Percentiles rank a stretch among this genome's conserved stretches.
These are phyloP conservation scores for Aeoliscus strigatus DNA, from an alignment of 2,797 vertebrate species.

Conservation along the genomic window DNA sequence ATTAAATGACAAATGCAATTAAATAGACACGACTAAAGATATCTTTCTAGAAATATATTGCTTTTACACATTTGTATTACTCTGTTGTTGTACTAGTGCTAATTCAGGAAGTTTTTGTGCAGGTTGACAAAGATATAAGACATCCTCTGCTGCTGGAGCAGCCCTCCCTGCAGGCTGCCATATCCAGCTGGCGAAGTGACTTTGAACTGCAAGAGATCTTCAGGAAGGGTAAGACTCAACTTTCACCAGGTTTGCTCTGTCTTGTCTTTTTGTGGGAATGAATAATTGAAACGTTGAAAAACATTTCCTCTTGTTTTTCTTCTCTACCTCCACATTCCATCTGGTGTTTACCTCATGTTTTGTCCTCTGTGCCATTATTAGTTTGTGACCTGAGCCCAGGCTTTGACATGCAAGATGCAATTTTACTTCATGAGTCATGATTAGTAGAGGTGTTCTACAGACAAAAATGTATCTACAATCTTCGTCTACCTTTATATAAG, in stretches of 20 bases:
- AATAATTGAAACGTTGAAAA: not conserved
- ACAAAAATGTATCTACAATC: not conserved
- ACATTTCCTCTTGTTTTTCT: constrained; percentile 1
- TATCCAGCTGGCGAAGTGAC: constrained; percentile 87
- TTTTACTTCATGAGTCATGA: no score
- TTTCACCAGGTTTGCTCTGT: not conserved
- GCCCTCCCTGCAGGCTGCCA: constrained; percentile 80
- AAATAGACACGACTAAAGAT: not conserved
- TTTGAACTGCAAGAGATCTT: constrained; percentile 97
- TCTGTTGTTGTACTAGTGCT: not conserved
- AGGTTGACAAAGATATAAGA: constrained; percentile 89
- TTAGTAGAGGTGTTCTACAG: no score
- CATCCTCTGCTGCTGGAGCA: constrained; percentile 86
- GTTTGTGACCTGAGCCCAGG: no score
- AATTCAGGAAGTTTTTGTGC: constrained; percentile 14
- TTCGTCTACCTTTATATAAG: not conserved
- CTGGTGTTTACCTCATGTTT: not conserved
- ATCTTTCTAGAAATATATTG: not conserved
- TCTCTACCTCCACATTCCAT: not conserved
- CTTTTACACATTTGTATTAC: no score
- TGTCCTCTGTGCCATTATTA: no score
- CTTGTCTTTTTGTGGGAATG: not conserved
- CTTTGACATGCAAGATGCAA: no score
- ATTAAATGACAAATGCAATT: not conserved
- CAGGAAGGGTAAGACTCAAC: constrained; percentile 83